phyloP scores from a whole-genome alignment of 2,888 invertebrate species.

The Orchestes rusci region DNA sequence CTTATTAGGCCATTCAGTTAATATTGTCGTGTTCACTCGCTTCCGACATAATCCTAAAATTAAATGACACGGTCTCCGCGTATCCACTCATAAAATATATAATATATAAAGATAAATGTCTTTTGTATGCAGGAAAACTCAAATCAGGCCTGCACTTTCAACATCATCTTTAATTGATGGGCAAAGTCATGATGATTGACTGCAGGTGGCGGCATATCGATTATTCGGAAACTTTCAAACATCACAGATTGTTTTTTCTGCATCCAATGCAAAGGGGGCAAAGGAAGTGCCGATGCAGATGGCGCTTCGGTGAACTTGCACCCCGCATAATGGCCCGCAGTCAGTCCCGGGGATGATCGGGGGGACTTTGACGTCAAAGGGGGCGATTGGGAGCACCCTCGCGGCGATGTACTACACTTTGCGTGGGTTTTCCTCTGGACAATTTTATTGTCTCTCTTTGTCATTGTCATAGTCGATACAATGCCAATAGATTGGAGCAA shows the following conservation, averaged over 20 bases:
- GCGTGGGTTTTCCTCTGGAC: no score
- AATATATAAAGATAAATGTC: conserved; percentile 38
- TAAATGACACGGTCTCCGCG: conserved; percentile 29
- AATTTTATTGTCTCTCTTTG: conserved; percentile 34
- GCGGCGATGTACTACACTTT: no score
- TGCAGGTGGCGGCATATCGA: conserved; percentile 8
- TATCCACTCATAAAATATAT: conserved; percentile 38
- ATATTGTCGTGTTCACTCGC: conserved; percentile 46
- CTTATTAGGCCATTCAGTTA: conserved; percentile 16
- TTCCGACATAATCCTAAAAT: conserved; percentile 37
- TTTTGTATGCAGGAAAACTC: conserved; percentile 29
- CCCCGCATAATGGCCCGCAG: conserved; percentile 54
- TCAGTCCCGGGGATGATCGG: conserved; percentile 39
- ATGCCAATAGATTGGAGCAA: conserved; percentile 11
- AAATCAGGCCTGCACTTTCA: conserved; percentile 45
- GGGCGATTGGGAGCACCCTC: conserved; percentile 21
- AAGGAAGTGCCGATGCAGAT: conserved; percentile 62
- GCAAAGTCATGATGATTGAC: conserved; percentile 38
- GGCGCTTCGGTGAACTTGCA: conserved; percentile 66
- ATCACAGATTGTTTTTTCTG: conserved; percentile 48
- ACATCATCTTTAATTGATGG: conserved; percentile 42
- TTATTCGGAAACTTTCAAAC: conserved; percentile 36
- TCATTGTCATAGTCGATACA: conserved; percentile 33
- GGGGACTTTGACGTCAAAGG: conserved; percentile 29
- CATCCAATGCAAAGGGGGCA: conserved; percentile 68